Base-by-base conservation (phyloP, 2,888 invertebrate species). In the Automeris io region DNA sequence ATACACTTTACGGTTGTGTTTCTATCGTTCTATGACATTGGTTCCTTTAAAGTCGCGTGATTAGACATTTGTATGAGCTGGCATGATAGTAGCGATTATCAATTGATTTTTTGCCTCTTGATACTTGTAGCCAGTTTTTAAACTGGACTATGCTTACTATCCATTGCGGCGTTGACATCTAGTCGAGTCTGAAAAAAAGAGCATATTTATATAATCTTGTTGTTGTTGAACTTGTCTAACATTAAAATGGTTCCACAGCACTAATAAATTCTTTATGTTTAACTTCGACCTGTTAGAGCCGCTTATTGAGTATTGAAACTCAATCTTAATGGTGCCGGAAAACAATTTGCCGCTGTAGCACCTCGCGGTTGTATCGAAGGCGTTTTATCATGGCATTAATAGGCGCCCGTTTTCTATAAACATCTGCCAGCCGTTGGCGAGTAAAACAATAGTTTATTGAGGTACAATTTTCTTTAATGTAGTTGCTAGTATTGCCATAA, bases 311-410 rank as follows among this genome's bases (percentile, higher is more conserved):
- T 62, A 75, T 79, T 75, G 73, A 77, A 81, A 80, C 65, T 66
- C 71, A 79, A 82, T 79, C 76, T 78, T 72, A 78, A 78, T 75
- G 62, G 67, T 72, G 66, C 70, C 74, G 77, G 81, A 77, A 82
- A 81, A 78, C 76, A 71, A 76, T 82, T 80, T 75, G 60, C 75
- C 56, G 55, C 57, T 45, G 57, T 57, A 67, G 70, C 57, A 61
- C 57, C 50, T 62, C 62, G 60, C 61, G 52, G 57, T 46, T 46
- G 51, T 65, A 74, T 74, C 64, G 65, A 52, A 49, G 51, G 53
- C 49, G 55, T 69, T 71, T 73, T 73, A 77, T 73, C 73, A 65
- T 60, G 68, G 60, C 54, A 59, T 59, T 60, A 61, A 59, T 56
- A 47, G 47, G 49, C 47, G 56, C 51, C 45, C 36, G 51, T 43